Evolutionary conservation across 2,113 vertebrate species (phyloP), one percentile per base, ranked within the genome.

Genomic region (Cyprinus carpio): DNA sequence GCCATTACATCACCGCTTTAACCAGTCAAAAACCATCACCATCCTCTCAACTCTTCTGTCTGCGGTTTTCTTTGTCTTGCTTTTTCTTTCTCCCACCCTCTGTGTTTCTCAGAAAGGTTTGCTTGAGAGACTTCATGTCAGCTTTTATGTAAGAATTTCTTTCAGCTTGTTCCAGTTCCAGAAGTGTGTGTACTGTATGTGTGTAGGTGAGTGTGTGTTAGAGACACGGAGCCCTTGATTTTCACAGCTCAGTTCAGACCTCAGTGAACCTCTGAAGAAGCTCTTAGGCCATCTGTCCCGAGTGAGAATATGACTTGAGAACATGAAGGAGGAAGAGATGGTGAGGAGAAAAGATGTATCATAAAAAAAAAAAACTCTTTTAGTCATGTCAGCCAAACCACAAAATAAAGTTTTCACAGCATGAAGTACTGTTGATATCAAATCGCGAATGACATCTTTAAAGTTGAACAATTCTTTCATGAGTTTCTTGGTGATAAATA

Each of bases 61-160:
- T 49, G 37, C 46, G 6, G 20, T 75, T 56, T 81, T 12, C 20
- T 64, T 43, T 37, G 11, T 71, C 40, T 84, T n/a, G 46, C 34
- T 67, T 13, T 37, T 15, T 64, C 56, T 75, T 25, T 29, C 46
- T 83, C 72, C 58, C n/a, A 11, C 16, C 78, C 23, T 69, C 37
- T 77, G 64, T 51, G 46, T 58, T 23, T 82, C 82, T 91, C 91
- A 92, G 80, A 88, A 84, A 90, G 75, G 51, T 83, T 74, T 74
- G 46, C 43, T 71, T 85, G 65, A 85, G 81, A 83, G 58, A 54
- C 79, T 75, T 34, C 83, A 34, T 88, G 79, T 83, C 65, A 86
- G 79, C 60, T 75, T 65, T 65, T 67, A 83, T 89, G 64, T 75
- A 74, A 79, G 31, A 62, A 86, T 72, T 81, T 79, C 58, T 78